These are phyloP conservation scores for Capromys pilorides DNA, from an alignment of 2,797 vertebrate genomes.

Conservation along the genomic window DNA sequence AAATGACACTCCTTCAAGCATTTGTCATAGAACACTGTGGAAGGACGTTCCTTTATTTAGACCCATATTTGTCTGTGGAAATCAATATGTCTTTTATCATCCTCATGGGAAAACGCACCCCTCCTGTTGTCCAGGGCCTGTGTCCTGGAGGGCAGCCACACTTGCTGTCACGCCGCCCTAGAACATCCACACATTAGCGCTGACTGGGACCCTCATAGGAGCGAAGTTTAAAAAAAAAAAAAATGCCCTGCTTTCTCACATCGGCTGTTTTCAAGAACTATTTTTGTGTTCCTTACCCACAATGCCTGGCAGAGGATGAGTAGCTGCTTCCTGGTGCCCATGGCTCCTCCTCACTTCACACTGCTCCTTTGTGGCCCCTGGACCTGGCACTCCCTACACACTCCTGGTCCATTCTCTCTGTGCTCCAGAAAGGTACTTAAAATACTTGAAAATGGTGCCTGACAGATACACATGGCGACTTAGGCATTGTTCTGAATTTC, in stretches of 20 bases:
- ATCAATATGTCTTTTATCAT: constrained; percentile 78
- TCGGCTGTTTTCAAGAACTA: constrained; percentile 26
- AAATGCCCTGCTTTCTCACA: neutral
- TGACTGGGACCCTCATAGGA: neutral
- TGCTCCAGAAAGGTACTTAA: constrained; percentile 9
- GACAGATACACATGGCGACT: neutral
- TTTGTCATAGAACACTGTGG: constrained; percentile 72
- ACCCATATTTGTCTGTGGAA: constrained; percentile 65
- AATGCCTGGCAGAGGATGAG: neutral
- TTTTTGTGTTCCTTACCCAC: constrained; percentile 25
- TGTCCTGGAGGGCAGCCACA: neutral
- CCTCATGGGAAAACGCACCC: constrained; percentile 73
- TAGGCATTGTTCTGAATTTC: neutral
- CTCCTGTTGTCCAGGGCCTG: neutral
- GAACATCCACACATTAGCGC: neutral
- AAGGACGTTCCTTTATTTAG: constrained; percentile 81
- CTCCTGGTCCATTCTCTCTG: neutral
- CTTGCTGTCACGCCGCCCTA: neutral
- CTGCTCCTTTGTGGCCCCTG: neutral
- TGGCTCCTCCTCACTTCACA: neutral
- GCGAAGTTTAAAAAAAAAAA: constrained; percentile 7
- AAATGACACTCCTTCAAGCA: neutral
- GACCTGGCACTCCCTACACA: neutral
- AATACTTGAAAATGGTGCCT: constrained; percentile 28
- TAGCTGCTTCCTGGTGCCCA: neutral